phyloP scores from a whole-genome alignment of 2,888 invertebrate genomes.

The Aplocera efformata region DNA sequence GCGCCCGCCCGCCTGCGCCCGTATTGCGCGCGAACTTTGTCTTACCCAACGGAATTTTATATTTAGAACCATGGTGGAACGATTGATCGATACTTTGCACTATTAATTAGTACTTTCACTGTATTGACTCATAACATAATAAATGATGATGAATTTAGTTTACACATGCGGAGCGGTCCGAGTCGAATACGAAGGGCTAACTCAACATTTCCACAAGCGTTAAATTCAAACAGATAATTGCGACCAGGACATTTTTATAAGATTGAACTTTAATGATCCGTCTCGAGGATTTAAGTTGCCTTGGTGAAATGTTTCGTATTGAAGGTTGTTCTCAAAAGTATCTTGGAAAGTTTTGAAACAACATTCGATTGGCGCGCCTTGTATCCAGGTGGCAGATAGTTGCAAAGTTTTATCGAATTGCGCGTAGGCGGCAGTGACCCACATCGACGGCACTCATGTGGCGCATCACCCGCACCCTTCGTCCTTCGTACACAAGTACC shows the following conservation, averaged over 20 bases:
- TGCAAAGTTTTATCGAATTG: constrained; percentile 73
- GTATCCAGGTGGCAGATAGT: constrained; percentile 46
- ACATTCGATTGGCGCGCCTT: constrained; percentile 28
- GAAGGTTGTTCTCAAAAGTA: constrained; percentile 6
- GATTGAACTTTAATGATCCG: too few species aligned
- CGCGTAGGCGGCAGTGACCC: constrained; percentile 77
- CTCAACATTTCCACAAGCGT: too few species aligned
- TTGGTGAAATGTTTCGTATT: too few species aligned
- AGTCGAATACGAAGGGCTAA: too few species aligned
- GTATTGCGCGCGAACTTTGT: constrained; percentile 80
- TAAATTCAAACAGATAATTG: too few species aligned
- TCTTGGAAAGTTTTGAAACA: constrained; percentile 21
- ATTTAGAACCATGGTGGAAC: constrained; percentile 79
- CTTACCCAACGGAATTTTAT: constrained; percentile 78
- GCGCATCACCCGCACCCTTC: constrained; percentile 60
- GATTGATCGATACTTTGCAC: constrained; percentile 79
- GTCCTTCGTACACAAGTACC: constrained; percentile 47
- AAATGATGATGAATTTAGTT: neutral
- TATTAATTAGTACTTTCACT: constrained; percentile 74
- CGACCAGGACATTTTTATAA: too few species aligned
- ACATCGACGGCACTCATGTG: constrained; percentile 59
- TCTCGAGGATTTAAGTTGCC: too few species aligned
- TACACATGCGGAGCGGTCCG: neutral
- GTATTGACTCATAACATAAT: constrained; percentile 17
- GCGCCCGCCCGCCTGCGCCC: constrained; percentile 62